phyloP scores from a whole-genome alignment of 2,888 invertebrate species.

The Andricus curvator region DNA sequence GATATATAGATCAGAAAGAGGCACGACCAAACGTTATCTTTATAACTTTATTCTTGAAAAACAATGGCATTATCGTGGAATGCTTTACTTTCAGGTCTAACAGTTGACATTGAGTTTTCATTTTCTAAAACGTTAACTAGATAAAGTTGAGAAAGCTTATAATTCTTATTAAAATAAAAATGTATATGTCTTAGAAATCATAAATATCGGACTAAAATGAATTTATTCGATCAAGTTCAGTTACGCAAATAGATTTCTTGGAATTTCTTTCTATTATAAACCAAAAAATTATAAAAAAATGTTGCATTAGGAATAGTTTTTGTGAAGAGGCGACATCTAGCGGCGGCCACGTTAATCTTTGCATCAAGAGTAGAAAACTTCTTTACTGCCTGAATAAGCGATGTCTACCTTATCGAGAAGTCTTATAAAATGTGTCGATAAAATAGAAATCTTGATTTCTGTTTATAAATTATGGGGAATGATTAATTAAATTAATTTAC shows the following conservation, averaged over 20 bases:
- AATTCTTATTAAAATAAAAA: too few species aligned
- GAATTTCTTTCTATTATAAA: too few species aligned
- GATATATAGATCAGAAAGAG: neutral
- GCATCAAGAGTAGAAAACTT: neutral
- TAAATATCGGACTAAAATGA: too few species aligned
- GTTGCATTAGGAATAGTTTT: neutral
- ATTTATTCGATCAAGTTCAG: too few species aligned
- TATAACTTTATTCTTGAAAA: neutral
- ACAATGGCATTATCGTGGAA: neutral
- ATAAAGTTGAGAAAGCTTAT: too few species aligned
- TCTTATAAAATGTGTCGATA: neutral
- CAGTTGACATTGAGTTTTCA: neutral
- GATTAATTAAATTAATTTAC: too few species aligned
- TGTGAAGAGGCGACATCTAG: constrained; percentile 8
- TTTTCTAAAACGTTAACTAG: neutral
- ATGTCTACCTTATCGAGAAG: constrained; percentile 14
- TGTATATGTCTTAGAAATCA: too few species aligned
- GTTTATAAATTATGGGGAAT: neutral
- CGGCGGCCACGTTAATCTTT: neutral
- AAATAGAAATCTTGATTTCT: neutral
- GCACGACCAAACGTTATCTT: neutral
- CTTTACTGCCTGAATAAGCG: neutral
- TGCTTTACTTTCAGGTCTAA: neutral
- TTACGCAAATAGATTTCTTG: too few species aligned
- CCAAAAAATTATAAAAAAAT: neutral